Conservation (phyloP, 2,113 vertebrate genomes). For the Calypte anna region DNA sequence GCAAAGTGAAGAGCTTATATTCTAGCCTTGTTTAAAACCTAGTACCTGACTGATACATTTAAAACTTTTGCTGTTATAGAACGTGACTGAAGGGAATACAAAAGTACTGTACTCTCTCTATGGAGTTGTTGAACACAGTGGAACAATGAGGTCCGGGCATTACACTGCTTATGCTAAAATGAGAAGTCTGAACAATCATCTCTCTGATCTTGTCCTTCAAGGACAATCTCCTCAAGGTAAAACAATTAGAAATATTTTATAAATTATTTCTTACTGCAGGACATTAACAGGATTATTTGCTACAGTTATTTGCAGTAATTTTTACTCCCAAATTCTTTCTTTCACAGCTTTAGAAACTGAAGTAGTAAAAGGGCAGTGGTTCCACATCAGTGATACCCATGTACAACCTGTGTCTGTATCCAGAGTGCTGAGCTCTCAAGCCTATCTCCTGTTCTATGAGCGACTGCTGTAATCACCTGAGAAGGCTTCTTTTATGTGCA, state of each 20-base stretch:
- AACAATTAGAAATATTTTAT: not conserved
- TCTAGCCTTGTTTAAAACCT: not conserved
- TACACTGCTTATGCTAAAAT: conserved; percentile 94
- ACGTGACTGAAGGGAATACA: conserved; percentile 78
- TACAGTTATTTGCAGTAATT: not conserved
- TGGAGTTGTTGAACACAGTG: conserved; percentile 94
- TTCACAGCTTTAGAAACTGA: conserved; percentile 72
- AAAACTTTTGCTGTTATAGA: conserved; percentile 71
- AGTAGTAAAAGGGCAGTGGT: conserved; percentile 87
- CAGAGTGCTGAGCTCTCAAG: conserved; percentile 90
- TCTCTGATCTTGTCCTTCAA: conserved; percentile 74
- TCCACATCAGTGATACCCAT: conserved; percentile 90
- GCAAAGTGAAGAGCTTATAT: not conserved
- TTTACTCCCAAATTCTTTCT: not conserved
- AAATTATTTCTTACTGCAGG: not conserved
- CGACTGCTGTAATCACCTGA: conserved; percentile 74
- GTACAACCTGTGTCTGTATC: conserved; percentile 85
- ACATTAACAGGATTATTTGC: not conserved
- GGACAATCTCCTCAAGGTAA: conserved; percentile 78
- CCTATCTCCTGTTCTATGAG: conserved; percentile 98
- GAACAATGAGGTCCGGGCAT: conserved; percentile 97
- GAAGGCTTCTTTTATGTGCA: not conserved
- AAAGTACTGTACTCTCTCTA: conserved; percentile 90
- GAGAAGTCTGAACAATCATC: conserved; percentile 67
- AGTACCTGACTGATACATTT: not conserved